Conservation (phyloP, 1,140 invertebrate species). For the Octopus bimaculoides region DNA sequence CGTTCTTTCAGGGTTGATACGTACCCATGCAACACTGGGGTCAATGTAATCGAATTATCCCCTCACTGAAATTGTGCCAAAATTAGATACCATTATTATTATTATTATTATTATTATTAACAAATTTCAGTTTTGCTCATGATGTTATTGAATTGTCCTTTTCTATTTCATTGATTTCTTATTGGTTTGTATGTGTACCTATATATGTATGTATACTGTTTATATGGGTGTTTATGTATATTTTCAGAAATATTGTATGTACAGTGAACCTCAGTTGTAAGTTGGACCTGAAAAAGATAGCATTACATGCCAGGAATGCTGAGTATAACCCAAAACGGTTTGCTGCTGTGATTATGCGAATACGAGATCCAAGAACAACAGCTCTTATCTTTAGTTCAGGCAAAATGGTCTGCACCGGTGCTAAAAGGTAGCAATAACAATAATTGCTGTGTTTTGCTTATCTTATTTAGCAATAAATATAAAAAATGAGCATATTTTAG, state of each 20-base stretch:
- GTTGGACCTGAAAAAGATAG: conserved; percentile 75
- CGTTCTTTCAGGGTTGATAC: too few relatives aligned
- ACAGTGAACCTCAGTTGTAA: conserved; percentile 93
- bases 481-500: too few relatives aligned
- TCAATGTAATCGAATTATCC: too few relatives aligned
- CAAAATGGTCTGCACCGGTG: conserved; percentile 99
- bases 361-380: conserved; percentile 96
- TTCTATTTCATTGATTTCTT: too few relatives aligned
- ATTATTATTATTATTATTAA: too few relatives aligned
- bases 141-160: too few relatives aligned
- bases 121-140: too few relatives aligned
- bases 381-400: conserved; percentile 99
- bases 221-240: conserved; percentile 25
- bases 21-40: too few relatives aligned
- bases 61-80: too few relatives aligned
- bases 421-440: conserved; percentile 70
- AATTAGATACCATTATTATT: too few relatives aligned
- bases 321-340: conserved; percentile 99
- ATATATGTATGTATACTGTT: too few relatives aligned
- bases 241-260: conserved; percentile 75
- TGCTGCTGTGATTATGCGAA: conserved; percentile 99
- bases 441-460: background rate
- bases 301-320: conserved; percentile 97
- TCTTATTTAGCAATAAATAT: background rate
- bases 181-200: too few relatives aligned